phyloP scores from a whole-genome alignment of 2,113 vertebrate species.

The Antigone vipio region DNA sequence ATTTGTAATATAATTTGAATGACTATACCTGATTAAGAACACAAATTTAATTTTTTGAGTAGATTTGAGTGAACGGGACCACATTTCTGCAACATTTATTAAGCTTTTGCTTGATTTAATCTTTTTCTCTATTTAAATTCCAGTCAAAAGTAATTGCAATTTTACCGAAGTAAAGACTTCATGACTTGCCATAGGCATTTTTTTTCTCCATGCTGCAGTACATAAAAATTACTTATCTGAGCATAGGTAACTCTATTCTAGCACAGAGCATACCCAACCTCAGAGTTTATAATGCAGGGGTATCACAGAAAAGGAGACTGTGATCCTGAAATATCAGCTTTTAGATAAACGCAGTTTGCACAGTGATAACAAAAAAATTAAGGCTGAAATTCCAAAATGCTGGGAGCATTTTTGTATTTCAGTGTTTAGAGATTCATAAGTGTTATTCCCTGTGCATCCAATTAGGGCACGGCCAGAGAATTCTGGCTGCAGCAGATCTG shows the following conservation, averaged over 20 bases:
- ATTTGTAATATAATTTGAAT: neutral
- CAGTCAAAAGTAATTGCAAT: neutral
- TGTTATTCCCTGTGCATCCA: neutral
- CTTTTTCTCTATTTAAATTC: neutral
- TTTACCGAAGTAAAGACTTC: neutral
- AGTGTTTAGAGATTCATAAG: neutral
- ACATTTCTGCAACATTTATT: neutral
- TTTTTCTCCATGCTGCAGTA: neutral
- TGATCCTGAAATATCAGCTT: neutral
- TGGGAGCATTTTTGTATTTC: neutral
- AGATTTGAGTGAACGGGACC: neutral
- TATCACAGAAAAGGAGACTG: neutral
- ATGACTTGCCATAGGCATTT: neutral
- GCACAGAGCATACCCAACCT: neutral
- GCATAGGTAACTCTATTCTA: neutral
- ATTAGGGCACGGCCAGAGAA: neutral
- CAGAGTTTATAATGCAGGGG: neutral
- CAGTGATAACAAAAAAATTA: neutral
- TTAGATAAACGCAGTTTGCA: neutral
- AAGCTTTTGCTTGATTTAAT: neutral
- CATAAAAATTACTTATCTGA: neutral
- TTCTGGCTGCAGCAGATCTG: neutral
- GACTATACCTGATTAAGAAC: neutral
- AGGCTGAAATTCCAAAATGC: neutral
- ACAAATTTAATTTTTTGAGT: neutral